Base-by-base conservation (phyloP, 2,888 invertebrate genomes). In the Lasioglossum leucozonium region DNA sequence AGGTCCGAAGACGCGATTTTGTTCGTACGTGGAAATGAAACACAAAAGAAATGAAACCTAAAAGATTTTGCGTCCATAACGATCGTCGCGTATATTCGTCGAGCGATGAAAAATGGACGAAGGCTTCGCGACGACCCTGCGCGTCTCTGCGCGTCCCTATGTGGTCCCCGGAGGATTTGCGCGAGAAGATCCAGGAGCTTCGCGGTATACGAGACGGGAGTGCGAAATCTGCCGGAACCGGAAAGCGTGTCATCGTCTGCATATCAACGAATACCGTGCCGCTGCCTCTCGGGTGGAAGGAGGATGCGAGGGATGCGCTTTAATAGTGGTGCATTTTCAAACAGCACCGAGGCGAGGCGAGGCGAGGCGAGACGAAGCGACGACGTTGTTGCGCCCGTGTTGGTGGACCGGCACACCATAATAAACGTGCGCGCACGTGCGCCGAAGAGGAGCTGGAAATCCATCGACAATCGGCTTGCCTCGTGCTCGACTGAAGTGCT, bases 141-240 rank as follows among this genome's bases (percentile, higher is more conserved):
- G 55, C 55, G 55, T n/a, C 55, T 4, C 55, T 2, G n/a, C 77
- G 83, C 87, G 84, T 85, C 83, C 88, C 78, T 84, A 78, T 84
- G 79, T 82, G 88, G 84, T 77, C 87, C 87, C 82, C 74, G 77
- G 83, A 90, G 91, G 89, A 91, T 90, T 90, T 91, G 83, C 91
- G 78, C 78, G 85, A 82, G 87, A 87, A 84, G 89, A 89, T 90
- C 85, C 89, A 79, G 85, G 73, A 85, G 90, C 81, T 85, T 85
- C 83, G 84, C 81, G 86, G 80, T 80, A 87, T 85, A 91, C 91
- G 91, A 92, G 91, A 91, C 88, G 85, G 81, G 92, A 91, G 89
- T 91, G 91, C 88, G 86, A 89, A 91, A 92, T 91, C 90, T 89
- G 89, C 92, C 92, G 92, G 91, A 92, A 92, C 91, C 92, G 92